Percentiles rank a stretch among this genome's conserved stretches.
Evolutionary conservation across 64 coral and sea anemone species (phyloP).

Genomic region (Porites australiensis): DNA sequence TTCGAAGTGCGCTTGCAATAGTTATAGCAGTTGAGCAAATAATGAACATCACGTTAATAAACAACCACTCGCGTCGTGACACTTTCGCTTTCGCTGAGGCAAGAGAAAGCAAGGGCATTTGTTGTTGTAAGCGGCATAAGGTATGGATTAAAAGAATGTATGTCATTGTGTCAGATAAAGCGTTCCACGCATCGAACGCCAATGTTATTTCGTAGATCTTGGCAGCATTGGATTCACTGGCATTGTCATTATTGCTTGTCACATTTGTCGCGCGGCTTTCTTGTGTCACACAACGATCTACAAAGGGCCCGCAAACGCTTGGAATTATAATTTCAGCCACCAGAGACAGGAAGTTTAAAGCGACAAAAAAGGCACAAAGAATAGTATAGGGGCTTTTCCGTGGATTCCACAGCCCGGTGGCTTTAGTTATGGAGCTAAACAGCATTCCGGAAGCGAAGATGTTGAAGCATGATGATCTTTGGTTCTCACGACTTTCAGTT

Average conservation of each 20-base stretch:
- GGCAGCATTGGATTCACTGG: not conserved
- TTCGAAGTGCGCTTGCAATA: not conserved
- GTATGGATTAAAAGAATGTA: conserved; percentile 17
- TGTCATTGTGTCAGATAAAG: not conserved
- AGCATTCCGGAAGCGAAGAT: not conserved
- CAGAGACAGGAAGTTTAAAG: not conserved
- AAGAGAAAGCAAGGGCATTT: not conserved
- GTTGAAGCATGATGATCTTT: not conserved
- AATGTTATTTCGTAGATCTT: conserved; percentile 13
- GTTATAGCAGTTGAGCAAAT: not conserved
- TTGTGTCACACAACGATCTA: conserved; percentile 18
- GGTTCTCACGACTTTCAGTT: not conserved
- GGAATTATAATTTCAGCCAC: conserved; percentile 39
- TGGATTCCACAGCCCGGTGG: conserved; percentile 16
- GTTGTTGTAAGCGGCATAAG: not conserved
- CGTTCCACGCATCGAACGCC: conserved; percentile 30
- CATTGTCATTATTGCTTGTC: not conserved
- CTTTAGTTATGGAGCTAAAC: not conserved
- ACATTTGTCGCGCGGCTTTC: not conserved
- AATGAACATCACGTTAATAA: not conserved
- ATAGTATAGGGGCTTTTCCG: not conserved
- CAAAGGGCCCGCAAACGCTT: conserved; percentile 19
- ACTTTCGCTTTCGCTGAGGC: not conserved
- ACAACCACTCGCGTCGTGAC: not conserved
- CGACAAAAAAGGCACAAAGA: conserved; percentile 12